phyloP scores from a whole-genome alignment of 1,140 invertebrate species.

The Solenopsis fugax region DNA sequence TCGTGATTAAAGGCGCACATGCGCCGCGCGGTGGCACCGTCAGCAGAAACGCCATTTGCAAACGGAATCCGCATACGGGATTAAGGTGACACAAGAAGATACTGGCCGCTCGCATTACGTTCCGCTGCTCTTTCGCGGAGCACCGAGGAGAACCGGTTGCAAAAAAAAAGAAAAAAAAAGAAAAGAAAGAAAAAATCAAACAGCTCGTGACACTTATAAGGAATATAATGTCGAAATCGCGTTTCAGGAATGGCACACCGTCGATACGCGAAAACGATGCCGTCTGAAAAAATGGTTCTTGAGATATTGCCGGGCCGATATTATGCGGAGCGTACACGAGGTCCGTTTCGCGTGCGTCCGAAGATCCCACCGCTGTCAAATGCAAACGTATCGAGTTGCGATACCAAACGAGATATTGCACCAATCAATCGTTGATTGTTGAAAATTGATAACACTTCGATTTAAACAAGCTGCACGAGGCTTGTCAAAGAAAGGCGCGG shows the following conservation, averaged over 20 bases:
- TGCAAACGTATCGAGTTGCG: neutral
- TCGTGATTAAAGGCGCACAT: conserved; percentile 39
- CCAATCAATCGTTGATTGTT: neutral
- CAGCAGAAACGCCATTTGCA: conserved; percentile 39
- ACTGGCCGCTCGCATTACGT: conserved; percentile 25
- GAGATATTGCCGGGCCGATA: neutral
- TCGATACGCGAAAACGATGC: conserved; percentile 8
- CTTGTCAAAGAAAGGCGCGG: neutral
- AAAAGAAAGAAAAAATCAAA: neutral
- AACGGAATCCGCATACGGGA: conserved; percentile 30
- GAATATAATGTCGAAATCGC: conserved; percentile 3
- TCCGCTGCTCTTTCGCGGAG: conserved; percentile 11
- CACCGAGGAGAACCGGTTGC: conserved; percentile 38
- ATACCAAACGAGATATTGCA: neutral
- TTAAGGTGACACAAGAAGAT: conserved; percentile 56
- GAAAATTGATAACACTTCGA: neutral
- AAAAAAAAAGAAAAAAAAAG: neutral
- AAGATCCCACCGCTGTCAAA: neutral
- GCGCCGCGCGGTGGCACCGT: neutral
- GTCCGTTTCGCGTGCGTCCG: neutral
- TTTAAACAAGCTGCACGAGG: neutral
- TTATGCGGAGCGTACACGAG: neutral
- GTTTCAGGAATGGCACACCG: neutral
- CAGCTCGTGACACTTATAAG: conserved; percentile 18
- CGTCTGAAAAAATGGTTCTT: neutral